Evolutionary conservation across 1,140 invertebrate genomes (phyloP).

Genomic region (Thrips palmi): DNA sequence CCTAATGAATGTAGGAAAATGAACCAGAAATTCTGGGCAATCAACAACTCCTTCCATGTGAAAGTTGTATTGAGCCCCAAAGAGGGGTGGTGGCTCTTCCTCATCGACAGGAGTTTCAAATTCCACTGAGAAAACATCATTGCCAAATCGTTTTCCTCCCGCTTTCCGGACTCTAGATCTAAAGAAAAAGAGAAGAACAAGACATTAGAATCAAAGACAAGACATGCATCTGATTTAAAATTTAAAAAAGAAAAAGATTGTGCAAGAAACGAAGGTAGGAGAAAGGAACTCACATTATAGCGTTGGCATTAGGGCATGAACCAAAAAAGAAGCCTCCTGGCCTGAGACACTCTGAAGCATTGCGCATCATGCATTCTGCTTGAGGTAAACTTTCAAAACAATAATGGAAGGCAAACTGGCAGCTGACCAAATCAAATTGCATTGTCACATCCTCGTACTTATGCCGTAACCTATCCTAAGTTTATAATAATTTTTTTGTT

Average conservation of each 20-base stretch:
- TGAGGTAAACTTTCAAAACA: constrained; percentile 85
- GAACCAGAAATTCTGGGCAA: constrained; percentile 95
- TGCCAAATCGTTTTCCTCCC: constrained; percentile 54
- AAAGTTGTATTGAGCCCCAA: constrained; percentile 95
- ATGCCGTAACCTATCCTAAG: constrained; percentile 27
- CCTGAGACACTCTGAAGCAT: constrained; percentile 73
- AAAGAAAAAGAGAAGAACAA: constrained; percentile 15
- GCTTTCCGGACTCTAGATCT: constrained; percentile 38
- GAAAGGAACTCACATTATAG: constrained; percentile 54
- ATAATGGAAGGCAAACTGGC: constrained; percentile 96
- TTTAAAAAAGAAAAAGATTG: neutral
- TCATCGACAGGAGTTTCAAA: constrained; percentile 58
- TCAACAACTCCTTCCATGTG: constrained; percentile 89
- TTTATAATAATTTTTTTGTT: constrained; percentile 5
- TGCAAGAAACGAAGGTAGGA: neutral
- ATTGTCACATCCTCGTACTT: constrained; percentile 52
- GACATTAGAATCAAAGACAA: too few relatives aligned
- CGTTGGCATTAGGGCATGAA: constrained; percentile 83
- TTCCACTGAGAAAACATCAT: constrained; percentile 67
- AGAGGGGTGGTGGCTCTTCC: constrained; percentile 55
- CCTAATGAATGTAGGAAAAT: constrained; percentile 66
- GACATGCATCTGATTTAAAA: neutral
- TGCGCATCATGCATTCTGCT: constrained; percentile 81
- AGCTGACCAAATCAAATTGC: constrained; percentile 78
- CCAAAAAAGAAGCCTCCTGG: constrained; percentile 92